phyloP scores from a whole-genome alignment of 1,140 invertebrate genomes.

The Dendroctonus valens region DNA sequence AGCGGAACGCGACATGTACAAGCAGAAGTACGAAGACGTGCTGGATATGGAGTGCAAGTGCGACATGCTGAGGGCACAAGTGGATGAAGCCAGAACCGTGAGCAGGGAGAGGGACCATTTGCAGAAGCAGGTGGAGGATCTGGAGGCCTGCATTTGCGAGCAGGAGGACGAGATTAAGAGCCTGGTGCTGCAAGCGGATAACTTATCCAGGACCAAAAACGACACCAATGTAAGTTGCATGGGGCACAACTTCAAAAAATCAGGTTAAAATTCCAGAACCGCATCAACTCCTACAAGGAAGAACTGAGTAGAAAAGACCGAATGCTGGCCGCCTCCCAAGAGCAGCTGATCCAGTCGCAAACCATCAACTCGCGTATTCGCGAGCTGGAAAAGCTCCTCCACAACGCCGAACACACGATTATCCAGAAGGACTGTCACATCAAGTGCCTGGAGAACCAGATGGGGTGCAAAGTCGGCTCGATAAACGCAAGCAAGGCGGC shows the following conservation, averaged over 20 bases:
- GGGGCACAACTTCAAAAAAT: no score
- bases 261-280: slow-evolving; percentile 2
- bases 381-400: slow-evolving; percentile 34
- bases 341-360: slow-evolving; percentile 14
- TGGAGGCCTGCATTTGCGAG: slow-evolving; percentile 43
- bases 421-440: slow-evolving; percentile 31
- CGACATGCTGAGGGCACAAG: slow-evolving; percentile 36
- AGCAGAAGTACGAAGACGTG: slow-evolving; percentile 41
- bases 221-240: slow-evolving; percentile 38
- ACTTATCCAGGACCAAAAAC: slow-evolving; percentile 36
- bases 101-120: slow-evolving; percentile 37
- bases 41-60: slow-evolving; percentile 36
- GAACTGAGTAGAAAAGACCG: slow-evolving; percentile 16
- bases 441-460: slow-evolving; percentile 24
- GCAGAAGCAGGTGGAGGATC: slow-evolving; percentile 38
- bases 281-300: slow-evolving; percentile 5
- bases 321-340: slow-evolving; percentile 9
- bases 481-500: slow-evolving; percentile 14
- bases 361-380: slow-evolving; percentile 23
- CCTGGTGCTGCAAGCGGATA: slow-evolving; percentile 41
- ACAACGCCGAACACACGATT: slow-evolving; percentile 25
- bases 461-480: slow-evolving; percentile 13
- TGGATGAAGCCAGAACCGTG: slow-evolving; percentile 32
- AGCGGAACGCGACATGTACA: slow-evolving; percentile 43
- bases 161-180: slow-evolving; percentile 47